Evolutionary conservation across 2,797 vertebrate genomes (phyloP), one percentile per base, ranked within the genome.

Genomic region (Geotrypetes seraphini): DNA sequence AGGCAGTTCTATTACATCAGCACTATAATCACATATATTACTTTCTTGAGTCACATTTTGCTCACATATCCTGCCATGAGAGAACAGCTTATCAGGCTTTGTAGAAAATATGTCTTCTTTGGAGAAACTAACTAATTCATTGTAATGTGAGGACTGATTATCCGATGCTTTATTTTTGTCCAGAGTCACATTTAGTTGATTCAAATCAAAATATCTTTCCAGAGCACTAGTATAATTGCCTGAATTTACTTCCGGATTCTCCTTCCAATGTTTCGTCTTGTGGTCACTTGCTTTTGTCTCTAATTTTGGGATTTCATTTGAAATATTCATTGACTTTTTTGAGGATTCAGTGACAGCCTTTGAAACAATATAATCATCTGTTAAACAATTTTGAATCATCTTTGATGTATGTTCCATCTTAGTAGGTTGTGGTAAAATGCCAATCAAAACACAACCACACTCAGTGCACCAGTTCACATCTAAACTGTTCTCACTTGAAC

Each of bases 161-260:
- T 4, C 7, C 10, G 44, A 23, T 22, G 51, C 39, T 17, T 8
- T 19, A 16, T 33, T 28, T 29, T 52, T 25, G 14, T 12, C 19
- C 33, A 31, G 50, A 9, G 44, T 13, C 7, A 47, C 25, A 32
- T 40, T 47, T 39, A 78, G 12, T 17, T 60, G 47, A 33, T 47
- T 30, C 26, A 69, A 38, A 50, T 46, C 82, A 25, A 63, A 59
- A 24, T 79, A 79, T 30, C 53, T 67, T 34, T 78, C 61, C 36
- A 69, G 66, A 7, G 72, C 47, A 25, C 54, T 67, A 7, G 60
- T 5, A 5, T 39, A 22, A 20, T 7, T 5, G 8, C 46, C 41
- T 14, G 37, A 35, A 15, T 21, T 12, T 18, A 8, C 11, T 2
- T 31, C 15, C 4, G n/a, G 13, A 27, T 25, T 22, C 8, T 30